These are phyloP conservation scores for Agapornis roseicollis DNA, from an alignment of 2,113 vertebrate genomes.

Conservation along the genomic window DNA sequence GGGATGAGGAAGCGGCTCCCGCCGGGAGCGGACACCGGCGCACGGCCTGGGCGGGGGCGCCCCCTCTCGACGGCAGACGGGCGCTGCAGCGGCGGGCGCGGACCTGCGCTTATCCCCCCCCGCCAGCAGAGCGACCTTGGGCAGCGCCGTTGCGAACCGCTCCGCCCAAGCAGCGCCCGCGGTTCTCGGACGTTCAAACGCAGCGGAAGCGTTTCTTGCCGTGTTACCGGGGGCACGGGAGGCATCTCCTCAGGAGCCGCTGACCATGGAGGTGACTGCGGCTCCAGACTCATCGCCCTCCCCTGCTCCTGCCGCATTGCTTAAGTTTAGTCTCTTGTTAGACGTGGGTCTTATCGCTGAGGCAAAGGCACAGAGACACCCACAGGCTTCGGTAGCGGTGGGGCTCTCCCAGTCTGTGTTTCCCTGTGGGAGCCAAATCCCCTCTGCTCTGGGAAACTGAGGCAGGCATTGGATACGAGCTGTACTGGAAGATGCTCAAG, in stretches of 20 bases:
- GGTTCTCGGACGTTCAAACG: neutral
- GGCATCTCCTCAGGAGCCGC: neutral
- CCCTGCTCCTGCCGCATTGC: neutral
- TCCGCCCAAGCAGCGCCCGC: neutral
- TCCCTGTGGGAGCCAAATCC: neutral
- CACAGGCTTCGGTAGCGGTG: rapidly evolving
- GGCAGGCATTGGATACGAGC: neutral
- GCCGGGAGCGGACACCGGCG: too few species aligned
- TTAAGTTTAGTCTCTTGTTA: neutral
- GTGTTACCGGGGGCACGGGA: neutral
- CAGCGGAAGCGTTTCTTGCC: neutral
- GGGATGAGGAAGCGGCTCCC: neutral
- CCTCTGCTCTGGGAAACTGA: neutral
- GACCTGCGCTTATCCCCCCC: neutral
- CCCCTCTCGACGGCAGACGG: constrained; percentile 78
- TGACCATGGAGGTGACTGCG: neutral
- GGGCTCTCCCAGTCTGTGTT: neutral
- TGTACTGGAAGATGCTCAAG: neutral
- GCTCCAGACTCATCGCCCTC: neutral
- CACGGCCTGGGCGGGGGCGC: constrained; percentile 75
- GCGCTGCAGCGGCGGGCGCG: neutral
- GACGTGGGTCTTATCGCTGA: neutral
- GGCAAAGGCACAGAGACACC: neutral
- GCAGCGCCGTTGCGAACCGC: neutral
- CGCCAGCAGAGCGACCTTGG: rapidly evolving